Percentiles rank a stretch among this genome's conserved stretches.
Evolutionary conservation across 2,113 vertebrate genomes (phyloP).

Genomic region (Callocephalon fimbriatum): DNA sequence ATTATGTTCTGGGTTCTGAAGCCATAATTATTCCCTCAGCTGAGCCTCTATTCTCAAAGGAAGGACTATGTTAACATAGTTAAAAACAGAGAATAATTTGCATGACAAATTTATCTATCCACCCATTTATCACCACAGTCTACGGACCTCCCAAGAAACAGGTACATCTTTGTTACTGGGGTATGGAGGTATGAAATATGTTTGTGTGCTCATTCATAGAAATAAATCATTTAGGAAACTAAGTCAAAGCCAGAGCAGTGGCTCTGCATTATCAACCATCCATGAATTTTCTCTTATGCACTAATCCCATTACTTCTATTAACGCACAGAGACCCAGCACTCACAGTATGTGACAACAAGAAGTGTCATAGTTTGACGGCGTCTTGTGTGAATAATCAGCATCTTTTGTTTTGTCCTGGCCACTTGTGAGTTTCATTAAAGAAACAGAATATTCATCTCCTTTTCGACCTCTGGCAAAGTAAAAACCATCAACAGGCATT

Average conservation of each 20-base stretch:
- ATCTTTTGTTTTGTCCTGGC: background rate
- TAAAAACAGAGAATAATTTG: slow-evolving; percentile 29
- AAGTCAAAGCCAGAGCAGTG: background rate
- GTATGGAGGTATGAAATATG: accelerated
- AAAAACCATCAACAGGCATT: background rate
- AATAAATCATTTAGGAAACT: background rate
- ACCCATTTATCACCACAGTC: background rate
- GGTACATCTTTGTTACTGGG: background rate
- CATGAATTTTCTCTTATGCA: background rate
- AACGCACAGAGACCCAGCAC: background rate
- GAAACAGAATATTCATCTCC: slow-evolving; percentile 8
- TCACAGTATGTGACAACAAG: background rate
- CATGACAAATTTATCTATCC: slow-evolving; percentile 7
- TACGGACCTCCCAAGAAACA: background rate
- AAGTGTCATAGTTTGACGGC: background rate
- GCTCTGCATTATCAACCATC: background rate
- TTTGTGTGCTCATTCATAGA: background rate
- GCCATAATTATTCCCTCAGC: slow-evolving; percentile 62
- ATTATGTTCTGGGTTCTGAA: slow-evolving; percentile 16
- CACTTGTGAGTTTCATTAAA: background rate
- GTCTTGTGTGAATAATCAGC: background rate
- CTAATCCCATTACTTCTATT: slow-evolving; percentile 8
- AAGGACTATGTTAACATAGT: slow-evolving; percentile 27
- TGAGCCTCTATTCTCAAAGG: slow-evolving; percentile 47
- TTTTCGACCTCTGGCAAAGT: background rate